phyloP scores from a whole-genome alignment of 2,797 vertebrate species.

The Peromyscus aztecus region DNA sequence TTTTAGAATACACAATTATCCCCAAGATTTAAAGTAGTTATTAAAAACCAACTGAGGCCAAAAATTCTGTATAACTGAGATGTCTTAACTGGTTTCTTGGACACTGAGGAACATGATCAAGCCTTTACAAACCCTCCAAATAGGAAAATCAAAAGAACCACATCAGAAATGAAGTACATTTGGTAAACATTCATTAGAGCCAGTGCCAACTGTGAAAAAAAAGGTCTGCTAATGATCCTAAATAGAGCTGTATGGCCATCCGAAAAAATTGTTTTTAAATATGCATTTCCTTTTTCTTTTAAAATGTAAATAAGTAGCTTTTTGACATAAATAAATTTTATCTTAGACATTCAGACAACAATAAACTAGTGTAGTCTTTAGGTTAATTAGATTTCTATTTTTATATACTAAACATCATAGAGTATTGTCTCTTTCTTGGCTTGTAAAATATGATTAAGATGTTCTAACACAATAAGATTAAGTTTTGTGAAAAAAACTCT shows the following conservation, averaged over 20 bases:
- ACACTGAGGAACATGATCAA: not conserved
- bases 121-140: too few species aligned
- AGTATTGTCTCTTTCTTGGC: constrained; percentile 1
- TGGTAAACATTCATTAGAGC: not conserved
- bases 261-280: not conserved
- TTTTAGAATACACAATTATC: constrained; percentile 17
- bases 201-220: constrained; percentile 8
- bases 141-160: not conserved
- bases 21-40: not conserved
- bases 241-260: not conserved
- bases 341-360: not conserved
- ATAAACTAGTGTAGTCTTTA: not conserved
- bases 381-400: constrained; percentile 61
- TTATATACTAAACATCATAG: not conserved
- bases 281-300: constrained; percentile 26
- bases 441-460: constrained; percentile 55
- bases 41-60: not conserved
- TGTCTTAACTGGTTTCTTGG: not conserved
- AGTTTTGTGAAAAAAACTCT: constrained; percentile 9
- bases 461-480: constrained; percentile 33
- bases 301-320: not conserved
- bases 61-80: not conserved
- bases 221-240: constrained; percentile 16
- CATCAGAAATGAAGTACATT: constrained; percentile 58
- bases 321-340: constrained; percentile 55